phyloP scores from a whole-genome alignment of 2,888 invertebrate species.

The Eristalis intricaria region DNA sequence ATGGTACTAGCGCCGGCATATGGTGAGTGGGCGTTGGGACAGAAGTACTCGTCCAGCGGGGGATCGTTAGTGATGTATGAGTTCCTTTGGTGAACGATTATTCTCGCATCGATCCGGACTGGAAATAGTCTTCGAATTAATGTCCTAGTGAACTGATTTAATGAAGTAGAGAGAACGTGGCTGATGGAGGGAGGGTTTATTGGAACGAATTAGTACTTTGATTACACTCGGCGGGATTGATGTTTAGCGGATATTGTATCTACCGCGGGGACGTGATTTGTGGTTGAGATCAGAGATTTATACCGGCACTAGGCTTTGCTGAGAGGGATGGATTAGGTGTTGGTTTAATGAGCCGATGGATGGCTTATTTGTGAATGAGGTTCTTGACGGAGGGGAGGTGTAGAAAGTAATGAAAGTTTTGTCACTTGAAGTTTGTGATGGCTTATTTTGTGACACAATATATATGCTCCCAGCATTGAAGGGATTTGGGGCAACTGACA shows the following conservation, averaged over 20 bases:
- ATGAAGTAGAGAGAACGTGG: neutral
- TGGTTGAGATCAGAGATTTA: neutral
- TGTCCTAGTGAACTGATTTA: neutral
- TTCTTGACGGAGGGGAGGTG: too few relatives aligned
- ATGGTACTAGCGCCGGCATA: constrained; percentile 2
- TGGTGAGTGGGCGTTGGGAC: neutral
- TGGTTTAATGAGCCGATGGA: too few relatives aligned
- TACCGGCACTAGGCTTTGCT: neutral
- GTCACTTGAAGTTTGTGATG: too few relatives aligned
- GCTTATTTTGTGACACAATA: too few relatives aligned
- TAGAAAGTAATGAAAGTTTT: too few relatives aligned
- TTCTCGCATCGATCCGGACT: neutral
- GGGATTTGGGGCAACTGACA: too few relatives aligned
- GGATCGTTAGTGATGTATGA: neutral
- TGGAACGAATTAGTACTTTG: neutral
- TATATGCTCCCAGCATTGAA: too few relatives aligned
- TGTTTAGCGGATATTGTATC: neutral
- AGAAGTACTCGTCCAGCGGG: neutral
- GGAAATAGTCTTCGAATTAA: neutral
- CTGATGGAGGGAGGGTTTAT: neutral
- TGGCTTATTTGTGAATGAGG: too few relatives aligned
- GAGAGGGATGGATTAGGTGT: too few relatives aligned
- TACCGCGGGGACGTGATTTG: neutral
- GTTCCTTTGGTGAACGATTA: neutral
- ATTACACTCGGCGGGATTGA: neutral